These are phyloP conservation scores for Phaenicophaeus curvirostris DNA, from an alignment of 2,797 vertebrate genomes.

Conservation along the genomic window DNA sequence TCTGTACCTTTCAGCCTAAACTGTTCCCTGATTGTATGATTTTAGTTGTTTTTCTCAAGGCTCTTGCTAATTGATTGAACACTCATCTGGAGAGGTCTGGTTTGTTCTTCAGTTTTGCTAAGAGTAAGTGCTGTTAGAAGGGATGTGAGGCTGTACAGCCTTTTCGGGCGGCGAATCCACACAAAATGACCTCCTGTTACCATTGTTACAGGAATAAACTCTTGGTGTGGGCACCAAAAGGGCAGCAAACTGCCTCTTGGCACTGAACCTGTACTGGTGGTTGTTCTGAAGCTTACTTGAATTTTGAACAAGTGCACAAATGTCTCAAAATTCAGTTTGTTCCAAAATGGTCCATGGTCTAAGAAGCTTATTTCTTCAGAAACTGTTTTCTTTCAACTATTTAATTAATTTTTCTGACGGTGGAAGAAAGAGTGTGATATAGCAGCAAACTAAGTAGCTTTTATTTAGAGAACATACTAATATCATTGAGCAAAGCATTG, in stretches of 20 bases:
- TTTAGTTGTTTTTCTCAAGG: not conserved
- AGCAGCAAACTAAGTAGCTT: not conserved
- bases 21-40: too few species aligned
- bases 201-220: not conserved
- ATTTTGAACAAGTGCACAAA: not conserved
- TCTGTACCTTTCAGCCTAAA: too few species aligned
- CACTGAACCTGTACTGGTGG: not conserved
- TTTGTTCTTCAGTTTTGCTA: not conserved
- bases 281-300: not conserved
- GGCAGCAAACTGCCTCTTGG: not conserved
- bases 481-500: not conserved
- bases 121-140: not conserved
- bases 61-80: not conserved
- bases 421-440: not conserved
- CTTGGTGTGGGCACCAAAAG: not conserved
- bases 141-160: not conserved
- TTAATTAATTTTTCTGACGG: not conserved
- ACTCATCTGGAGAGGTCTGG: not conserved
- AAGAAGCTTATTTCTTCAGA: not conserved
- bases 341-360: not conserved
- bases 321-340: conserved; percentile 1
- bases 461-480: not conserved
- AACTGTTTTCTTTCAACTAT: not conserved
- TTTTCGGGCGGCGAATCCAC: not conserved
- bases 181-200: not conserved